phyloP scores from a whole-genome alignment of 2,797 vertebrate genomes.

The Galaxias olidus region DNA sequence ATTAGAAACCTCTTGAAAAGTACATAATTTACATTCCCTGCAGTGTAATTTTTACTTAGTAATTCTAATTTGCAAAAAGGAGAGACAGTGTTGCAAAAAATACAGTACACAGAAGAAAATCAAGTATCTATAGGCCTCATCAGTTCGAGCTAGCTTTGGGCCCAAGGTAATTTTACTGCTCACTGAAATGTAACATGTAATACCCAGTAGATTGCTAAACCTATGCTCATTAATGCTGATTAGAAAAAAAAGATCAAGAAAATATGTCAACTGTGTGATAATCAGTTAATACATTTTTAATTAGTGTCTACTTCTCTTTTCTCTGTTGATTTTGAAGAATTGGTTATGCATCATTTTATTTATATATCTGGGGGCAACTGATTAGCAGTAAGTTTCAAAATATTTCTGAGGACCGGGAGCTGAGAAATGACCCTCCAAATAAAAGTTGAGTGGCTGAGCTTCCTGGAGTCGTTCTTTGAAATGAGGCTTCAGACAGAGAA shows the following conservation, averaged over 20 bases:
- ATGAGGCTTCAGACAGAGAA: conserved; percentile 48
- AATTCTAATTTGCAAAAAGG: conserved; percentile 35
- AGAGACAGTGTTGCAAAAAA: conserved; percentile 49
- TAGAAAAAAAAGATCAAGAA: conserved; percentile 65
- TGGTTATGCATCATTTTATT: conserved; percentile 39
- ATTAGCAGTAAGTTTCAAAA: conserved; percentile 43
- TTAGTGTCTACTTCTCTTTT: conserved; percentile 52
- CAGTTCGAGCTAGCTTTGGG: conserved; percentile 52
- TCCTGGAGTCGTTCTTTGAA: conserved; percentile 43
- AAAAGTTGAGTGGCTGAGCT: conserved; percentile 59
- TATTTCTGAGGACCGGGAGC: conserved; percentile 47
- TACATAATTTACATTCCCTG: conserved; percentile 33
- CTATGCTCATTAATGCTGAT: conserved; percentile 69
- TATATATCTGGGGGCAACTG: conserved; percentile 42
- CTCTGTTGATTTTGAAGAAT: conserved; percentile 47
- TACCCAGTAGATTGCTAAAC: conserved; percentile 61
- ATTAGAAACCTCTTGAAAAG: neutral
- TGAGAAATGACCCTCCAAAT: conserved; percentile 51
- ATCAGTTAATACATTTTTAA: conserved; percentile 74
- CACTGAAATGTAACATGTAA: conserved; percentile 65
- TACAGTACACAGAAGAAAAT: conserved; percentile 48
- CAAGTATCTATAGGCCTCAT: conserved; percentile 65
- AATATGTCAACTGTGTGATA: conserved; percentile 68
- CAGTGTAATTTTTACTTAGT: conserved; percentile 42
- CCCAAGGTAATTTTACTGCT: conserved; percentile 64